Percentiles rank a stretch among this genome's conserved stretches.
Conservation (phyloP, 2,888 invertebrate species). For the Oligia strigilis region DNA sequence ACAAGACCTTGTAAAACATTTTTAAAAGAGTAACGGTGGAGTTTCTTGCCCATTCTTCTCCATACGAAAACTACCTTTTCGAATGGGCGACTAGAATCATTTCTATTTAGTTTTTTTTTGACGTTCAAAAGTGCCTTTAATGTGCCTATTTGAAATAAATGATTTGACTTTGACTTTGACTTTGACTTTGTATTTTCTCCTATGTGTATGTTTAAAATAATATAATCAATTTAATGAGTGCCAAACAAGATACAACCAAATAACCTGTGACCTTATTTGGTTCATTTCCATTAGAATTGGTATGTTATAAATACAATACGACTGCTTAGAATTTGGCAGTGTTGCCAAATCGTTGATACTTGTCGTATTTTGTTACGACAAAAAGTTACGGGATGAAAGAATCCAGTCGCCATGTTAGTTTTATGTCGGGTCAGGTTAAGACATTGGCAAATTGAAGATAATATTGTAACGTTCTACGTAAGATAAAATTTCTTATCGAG, state of each 20-base stretch:
- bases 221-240: not conserved
- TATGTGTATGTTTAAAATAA: not conserved
- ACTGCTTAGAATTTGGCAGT: constrained; percentile 45
- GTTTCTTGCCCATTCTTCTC: too few species aligned
- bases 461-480: not conserved
- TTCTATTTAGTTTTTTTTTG: too few species aligned
- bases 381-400: constrained; percentile 21
- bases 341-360: constrained; percentile 50
- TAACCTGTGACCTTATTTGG: not conserved
- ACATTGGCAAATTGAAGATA: constrained; percentile 6
- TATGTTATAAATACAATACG: not conserved
- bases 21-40: too few species aligned
- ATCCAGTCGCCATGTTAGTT: constrained; percentile 30
- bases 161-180: too few species aligned
- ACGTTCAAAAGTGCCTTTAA: too few species aligned
- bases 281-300: constrained; percentile 13
- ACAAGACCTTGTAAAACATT: too few species aligned
- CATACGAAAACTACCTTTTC: too few species aligned
- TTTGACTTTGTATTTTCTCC: too few species aligned
- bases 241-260: not conserved
- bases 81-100: too few species aligned
- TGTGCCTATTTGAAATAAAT: too few species aligned
- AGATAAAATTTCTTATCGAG: not conserved
- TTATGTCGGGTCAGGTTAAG: constrained; percentile 2
- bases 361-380: constrained; percentile 22